Percentiles rank a stretch among this genome's conserved stretches.
Conservation (phyloP, 2,888 invertebrate species). For the Morpho achilles region DNA sequence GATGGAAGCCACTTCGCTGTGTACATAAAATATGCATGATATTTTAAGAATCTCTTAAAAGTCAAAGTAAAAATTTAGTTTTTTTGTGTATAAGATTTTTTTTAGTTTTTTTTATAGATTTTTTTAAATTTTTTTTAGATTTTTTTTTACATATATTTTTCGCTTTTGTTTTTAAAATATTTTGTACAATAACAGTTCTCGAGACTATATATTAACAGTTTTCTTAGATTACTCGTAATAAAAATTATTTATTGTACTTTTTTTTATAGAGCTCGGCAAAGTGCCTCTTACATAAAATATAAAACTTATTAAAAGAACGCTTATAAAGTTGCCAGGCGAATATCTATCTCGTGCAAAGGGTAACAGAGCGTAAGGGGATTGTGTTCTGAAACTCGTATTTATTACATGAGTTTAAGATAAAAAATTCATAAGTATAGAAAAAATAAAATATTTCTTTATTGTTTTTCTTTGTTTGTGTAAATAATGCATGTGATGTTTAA, state of each 20-base stretch:
- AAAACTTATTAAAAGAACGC: constrained; percentile 59
- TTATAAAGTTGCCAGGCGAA: constrained; percentile 54
- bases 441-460: too few relatives aligned
- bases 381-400: not conserved
- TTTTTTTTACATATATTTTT: constrained; percentile 39
- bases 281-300: constrained; percentile 71
- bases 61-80: constrained; percentile 34
- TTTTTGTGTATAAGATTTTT: constrained; percentile 47
- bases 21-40: constrained; percentile 27
- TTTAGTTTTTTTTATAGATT: constrained; percentile 27
- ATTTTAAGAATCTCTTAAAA: constrained; percentile 24
- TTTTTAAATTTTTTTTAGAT: constrained; percentile 32
- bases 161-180: constrained; percentile 43
- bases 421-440: too few relatives aligned
- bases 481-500: too few relatives aligned
- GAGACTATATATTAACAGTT: constrained; percentile 66
- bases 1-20: constrained; percentile 1
- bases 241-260: constrained; percentile 74
- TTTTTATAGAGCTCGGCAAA: constrained; percentile 44
- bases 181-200: constrained; percentile 57
- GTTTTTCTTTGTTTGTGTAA: too few relatives aligned
- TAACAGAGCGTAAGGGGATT: constrained; percentile 26
- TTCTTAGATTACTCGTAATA: constrained; percentile 63
- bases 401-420: too few relatives aligned
- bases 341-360: constrained; percentile 37